Conservation (phyloP, 2,113 vertebrate genomes). For the Felis chaus region DNA sequence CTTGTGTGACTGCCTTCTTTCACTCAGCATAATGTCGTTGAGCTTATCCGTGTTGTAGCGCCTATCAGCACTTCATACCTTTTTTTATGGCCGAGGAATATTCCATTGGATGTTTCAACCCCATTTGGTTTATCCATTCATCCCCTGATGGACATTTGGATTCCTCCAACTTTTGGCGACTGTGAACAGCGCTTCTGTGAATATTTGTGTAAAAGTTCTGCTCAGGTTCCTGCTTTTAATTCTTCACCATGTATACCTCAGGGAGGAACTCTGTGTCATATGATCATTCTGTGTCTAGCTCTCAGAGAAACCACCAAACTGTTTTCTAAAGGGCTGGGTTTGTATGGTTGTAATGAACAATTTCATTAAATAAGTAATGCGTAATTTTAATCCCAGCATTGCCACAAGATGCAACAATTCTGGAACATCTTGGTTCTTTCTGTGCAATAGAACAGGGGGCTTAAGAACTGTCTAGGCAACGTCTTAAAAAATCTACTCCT, state of each 20-base stretch:
- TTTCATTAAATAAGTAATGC: background rate
- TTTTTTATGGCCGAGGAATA: background rate
- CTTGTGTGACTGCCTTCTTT: background rate
- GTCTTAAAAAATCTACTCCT: background rate
- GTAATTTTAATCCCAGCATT: background rate
- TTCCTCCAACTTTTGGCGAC: no score
- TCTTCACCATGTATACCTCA: background rate
- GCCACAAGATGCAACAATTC: background rate
- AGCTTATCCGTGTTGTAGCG: no score
- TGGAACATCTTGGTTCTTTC: background rate
- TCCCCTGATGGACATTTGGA: background rate
- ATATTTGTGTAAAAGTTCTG: background rate
- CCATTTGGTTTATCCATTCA: background rate
- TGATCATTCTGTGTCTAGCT: background rate
- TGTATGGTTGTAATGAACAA: background rate
- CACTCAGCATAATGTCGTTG: background rate
- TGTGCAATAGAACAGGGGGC: background rate
- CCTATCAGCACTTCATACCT: fast-evolving
- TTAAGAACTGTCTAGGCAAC: background rate
- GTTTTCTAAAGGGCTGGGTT: background rate
- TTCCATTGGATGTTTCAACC: background rate
- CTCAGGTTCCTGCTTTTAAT: background rate
- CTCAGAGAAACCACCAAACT: background rate
- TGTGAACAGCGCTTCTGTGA: background rate
- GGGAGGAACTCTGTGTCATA: background rate